Percentiles rank a stretch among this genome's conserved stretches.
phyloP scores from a whole-genome alignment of 2,797 vertebrate species.

The Labroides dimidiatus region DNA sequence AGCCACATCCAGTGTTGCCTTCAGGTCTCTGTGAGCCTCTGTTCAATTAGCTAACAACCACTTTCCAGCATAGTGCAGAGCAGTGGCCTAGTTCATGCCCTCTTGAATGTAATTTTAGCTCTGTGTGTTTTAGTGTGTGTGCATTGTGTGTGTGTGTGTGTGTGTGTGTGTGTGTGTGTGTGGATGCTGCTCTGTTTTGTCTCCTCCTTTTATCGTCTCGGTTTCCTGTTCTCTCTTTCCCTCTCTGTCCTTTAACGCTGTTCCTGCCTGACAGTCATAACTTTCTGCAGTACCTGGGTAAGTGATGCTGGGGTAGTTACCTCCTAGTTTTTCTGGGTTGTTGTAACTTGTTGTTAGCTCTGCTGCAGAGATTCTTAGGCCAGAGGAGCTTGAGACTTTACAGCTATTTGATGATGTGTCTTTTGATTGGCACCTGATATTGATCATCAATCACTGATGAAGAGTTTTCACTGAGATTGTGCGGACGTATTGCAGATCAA shows the following conservation, averaged over 20 bases:
- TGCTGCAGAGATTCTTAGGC: constrained; percentile 17
- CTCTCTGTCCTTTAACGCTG: constrained; percentile 26
- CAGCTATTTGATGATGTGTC: constrained; percentile 32
- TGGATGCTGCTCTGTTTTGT: constrained; percentile 29
- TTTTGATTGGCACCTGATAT: constrained; percentile 36
- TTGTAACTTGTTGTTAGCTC: constrained; percentile 17
- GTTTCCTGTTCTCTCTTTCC: constrained; percentile 27
- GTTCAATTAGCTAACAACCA: constrained; percentile 43
- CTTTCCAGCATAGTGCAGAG: constrained; percentile 47
- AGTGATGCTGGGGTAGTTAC: constrained; percentile 11
- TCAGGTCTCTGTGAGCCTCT: constrained; percentile 36
- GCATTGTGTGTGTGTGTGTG: constrained; percentile 11
- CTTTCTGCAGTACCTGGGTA: constrained; percentile 14
- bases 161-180: constrained; percentile 6
- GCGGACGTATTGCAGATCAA: too few species aligned
- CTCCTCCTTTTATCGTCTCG: constrained; percentile 30
- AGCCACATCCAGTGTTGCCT: constrained; percentile 14
- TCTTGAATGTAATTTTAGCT: constrained; percentile 70
- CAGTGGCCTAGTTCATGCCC: constrained; percentile 70
- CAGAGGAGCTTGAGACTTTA: constrained; percentile 9
- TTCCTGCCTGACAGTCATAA: constrained; percentile 32
- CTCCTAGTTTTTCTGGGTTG: constrained; percentile 15
- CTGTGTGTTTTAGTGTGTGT: constrained; percentile 23
- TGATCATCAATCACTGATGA: constrained; percentile 28
- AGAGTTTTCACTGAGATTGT: constrained; percentile 1